phyloP scores from a whole-genome alignment of 2,888 invertebrate genomes.

The Byasa hedistus region DNA sequence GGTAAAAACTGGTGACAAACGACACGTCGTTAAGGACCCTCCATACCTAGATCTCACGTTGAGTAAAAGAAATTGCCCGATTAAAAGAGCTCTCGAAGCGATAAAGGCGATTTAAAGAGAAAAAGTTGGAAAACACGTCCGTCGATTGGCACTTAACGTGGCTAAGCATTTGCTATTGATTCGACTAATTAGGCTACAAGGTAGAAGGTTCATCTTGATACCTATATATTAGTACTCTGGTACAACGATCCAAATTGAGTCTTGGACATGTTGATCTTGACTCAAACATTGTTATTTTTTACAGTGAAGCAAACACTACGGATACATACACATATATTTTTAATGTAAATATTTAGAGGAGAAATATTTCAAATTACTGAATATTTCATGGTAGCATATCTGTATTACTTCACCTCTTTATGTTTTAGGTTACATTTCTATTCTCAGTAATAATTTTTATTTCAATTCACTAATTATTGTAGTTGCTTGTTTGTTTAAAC shows the following conservation, averaged over 20 bases:
- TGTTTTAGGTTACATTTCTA: too few species aligned
- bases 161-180: background rate
- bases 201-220: background rate
- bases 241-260: too few species aligned
- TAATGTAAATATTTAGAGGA: background rate
- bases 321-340: background rate
- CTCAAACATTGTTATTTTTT: background rate
- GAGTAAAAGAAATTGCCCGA: conserved; percentile 25
- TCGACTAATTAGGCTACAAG: background rate
- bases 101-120: conserved; percentile 18
- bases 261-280: too few species aligned
- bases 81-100: conserved; percentile 12
- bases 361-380: too few species aligned
- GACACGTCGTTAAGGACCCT: conserved; percentile 23
- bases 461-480: too few species aligned
- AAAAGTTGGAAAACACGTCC: background rate
- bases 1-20: conserved; percentile 22
- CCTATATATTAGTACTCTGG: too few species aligned
- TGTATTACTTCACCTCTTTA: too few species aligned
- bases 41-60: conserved; percentile 14
- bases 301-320: background rate
- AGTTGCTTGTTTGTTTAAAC: too few species aligned
- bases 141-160: conserved; percentile 1
- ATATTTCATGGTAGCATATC: too few species aligned
- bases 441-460: too few species aligned